Evolutionary conservation across 2,888 invertebrate species (phyloP), one percentile per base, ranked within the genome.

Genomic region (Aelia acuminata): DNA sequence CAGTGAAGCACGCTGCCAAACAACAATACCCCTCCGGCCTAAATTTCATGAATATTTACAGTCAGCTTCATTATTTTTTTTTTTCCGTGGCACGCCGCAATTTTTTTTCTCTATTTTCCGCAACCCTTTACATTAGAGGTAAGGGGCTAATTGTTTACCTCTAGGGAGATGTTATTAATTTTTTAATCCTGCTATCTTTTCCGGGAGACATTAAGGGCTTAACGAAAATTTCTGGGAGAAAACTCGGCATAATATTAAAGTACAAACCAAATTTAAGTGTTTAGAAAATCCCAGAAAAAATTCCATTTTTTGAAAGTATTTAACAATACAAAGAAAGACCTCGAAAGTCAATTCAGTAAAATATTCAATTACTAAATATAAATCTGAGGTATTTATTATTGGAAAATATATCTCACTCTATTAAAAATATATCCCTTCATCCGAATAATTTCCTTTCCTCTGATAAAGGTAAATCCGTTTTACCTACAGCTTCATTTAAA

Each of bases 31-130:
- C 75, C 20, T 1, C 22, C 80, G n/a, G n/a, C 43, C 43, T 43
- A 39, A 43, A 80, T 80, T 80, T 80, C 80, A 80, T 80, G 80
- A 80, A 80, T 80, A 80, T 80, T 80, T 80, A 80, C 22, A 80
- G 43, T 43, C 18, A 70, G 63, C 63, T 70, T 70, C 31, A 70
- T 70, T 70, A 35, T 70, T 70, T 35, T 70, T 57, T 57, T 35
- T 70, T 26, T 57, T 4, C 57, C 20, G 18, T 31, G 31, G 3
- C 18, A 7, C 63, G 18, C 18, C 63, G n/a, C n/a, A n/a, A 70
- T 18, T 35, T 70, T 70, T 70, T 70, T 70, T 70, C 63, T 70
- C 35, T 35, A 35, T 70, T 70, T 31, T 70, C 63, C 20, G 35
- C 31, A 35, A 5, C 7, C 63, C 31, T 70, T 35, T 70, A 70